These are phyloP conservation scores for Heliconius sara DNA, from an alignment of 2,888 invertebrate genomes.

Conservation along the genomic window DNA sequence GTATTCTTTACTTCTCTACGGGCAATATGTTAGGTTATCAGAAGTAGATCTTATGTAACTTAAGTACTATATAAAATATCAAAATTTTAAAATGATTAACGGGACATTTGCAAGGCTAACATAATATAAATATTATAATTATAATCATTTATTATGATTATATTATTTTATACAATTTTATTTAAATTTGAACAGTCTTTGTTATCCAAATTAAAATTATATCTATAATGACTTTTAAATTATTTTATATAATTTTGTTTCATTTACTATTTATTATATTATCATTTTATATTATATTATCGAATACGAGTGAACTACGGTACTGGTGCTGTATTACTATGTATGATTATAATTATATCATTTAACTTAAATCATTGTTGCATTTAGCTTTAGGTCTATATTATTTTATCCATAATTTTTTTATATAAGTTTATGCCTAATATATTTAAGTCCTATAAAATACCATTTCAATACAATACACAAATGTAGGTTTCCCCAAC, in stretches of 20 bases:
- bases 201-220: too few species aligned
- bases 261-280: not conserved
- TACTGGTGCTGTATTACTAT: slow-evolving; percentile 3
- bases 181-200: not conserved
- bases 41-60: not conserved
- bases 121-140: not conserved
- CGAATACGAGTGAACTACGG: not conserved
- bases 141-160: not conserved
- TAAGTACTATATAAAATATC: not conserved
- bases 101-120: slow-evolving; percentile 5
- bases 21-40: not conserved
- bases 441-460: not conserved
- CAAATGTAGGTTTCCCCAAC: slow-evolving; percentile 3
- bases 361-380: not conserved
- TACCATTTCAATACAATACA: not conserved
- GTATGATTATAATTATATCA: not conserved
- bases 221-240: not conserved
- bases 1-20: not conserved
- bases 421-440: not conserved
- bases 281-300: too few species aligned
- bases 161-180: not conserved
- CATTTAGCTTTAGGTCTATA: not conserved
- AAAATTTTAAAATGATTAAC: not conserved
- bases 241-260: not conserved
- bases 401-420: not conserved